phyloP scores from a whole-genome alignment of 2,888 invertebrate genomes.

The Acronicta psi region DNA sequence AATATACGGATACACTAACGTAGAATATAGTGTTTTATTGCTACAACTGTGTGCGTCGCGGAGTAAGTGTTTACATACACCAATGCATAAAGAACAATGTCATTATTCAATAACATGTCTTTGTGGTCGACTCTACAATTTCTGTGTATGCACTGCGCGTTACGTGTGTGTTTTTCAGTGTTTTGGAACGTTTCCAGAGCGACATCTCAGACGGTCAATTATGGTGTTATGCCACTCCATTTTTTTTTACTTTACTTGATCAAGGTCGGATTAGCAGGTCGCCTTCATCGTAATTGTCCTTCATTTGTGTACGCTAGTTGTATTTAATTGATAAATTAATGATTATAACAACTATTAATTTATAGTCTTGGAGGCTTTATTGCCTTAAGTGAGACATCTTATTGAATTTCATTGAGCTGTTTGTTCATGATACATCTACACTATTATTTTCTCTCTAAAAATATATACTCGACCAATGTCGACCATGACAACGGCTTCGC shows the following conservation, averaged over 20 bases:
- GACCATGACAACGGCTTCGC: no score
- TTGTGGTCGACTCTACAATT: conserved; percentile 65
- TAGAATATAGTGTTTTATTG: conserved; percentile 57
- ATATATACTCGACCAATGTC: no score
- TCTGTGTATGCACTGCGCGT: conserved; percentile 68
- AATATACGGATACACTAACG: conserved; percentile 70
- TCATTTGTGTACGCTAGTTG: background rate
- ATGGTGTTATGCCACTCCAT: conserved; percentile 44
- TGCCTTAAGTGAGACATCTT: background rate
- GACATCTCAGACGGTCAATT: conserved; percentile 41
- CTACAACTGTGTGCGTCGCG: conserved; percentile 64
- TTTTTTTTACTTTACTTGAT: conserved; percentile 36
- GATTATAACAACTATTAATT: conserved; percentile 4
- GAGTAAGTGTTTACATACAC: conserved; percentile 78
- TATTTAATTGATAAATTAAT: conserved; percentile 17
- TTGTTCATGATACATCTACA: background rate
- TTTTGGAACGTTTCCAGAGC: conserved; percentile 64
- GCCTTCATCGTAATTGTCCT: conserved; percentile 20
- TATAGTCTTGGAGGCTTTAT: background rate
- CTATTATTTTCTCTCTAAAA: no score
- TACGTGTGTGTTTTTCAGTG: conserved; percentile 61
- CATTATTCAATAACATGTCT: conserved; percentile 77
- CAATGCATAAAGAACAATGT: conserved; percentile 78
- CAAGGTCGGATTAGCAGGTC: conserved; percentile 42
- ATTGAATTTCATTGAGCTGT: conserved; percentile 12